Conservation (phyloP, 1,140 invertebrate species). For the Ditylenchus dipsaci region DNA sequence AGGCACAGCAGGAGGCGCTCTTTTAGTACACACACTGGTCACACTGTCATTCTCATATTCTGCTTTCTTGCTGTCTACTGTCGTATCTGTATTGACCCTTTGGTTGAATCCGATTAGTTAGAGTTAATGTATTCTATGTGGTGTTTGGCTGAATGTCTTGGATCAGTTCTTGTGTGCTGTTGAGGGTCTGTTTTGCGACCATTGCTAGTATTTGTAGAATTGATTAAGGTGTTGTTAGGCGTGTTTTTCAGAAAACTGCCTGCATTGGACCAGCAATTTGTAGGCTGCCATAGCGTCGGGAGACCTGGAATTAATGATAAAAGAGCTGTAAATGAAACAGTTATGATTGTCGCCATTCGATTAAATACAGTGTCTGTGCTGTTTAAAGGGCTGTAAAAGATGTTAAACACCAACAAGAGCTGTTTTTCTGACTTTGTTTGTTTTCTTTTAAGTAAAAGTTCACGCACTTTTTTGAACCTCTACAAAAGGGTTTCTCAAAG, state of each 20-base stretch:
- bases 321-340: too few species aligned
- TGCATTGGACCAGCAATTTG: constrained; percentile 54
- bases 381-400: too few species aligned
- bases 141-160: constrained; percentile 8
- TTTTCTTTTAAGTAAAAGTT: too few species aligned
- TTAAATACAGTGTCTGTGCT: too few species aligned
- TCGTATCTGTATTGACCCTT: neutral
- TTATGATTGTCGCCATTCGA: too few species aligned
- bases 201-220: neutral
- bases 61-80: constrained; percentile 1
- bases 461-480: too few species aligned
- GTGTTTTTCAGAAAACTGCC: constrained; percentile 37
- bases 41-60: neutral
- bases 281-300: constrained; percentile 55
- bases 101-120: neutral
- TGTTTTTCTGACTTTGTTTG: too few species aligned
- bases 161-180: neutral
- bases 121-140: constrained; percentile 19
- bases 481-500: too few species aligned
- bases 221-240: constrained; percentile 1
- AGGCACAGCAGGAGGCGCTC: constrained; percentile 13
- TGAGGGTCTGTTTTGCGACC: neutral
- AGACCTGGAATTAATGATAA: constrained; percentile 37
- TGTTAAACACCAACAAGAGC: too few species aligned
- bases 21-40: neutral